Evolutionary conservation across 2,888 invertebrate genomes (phyloP).

Genomic region (Phyto melanocephala): DNA sequence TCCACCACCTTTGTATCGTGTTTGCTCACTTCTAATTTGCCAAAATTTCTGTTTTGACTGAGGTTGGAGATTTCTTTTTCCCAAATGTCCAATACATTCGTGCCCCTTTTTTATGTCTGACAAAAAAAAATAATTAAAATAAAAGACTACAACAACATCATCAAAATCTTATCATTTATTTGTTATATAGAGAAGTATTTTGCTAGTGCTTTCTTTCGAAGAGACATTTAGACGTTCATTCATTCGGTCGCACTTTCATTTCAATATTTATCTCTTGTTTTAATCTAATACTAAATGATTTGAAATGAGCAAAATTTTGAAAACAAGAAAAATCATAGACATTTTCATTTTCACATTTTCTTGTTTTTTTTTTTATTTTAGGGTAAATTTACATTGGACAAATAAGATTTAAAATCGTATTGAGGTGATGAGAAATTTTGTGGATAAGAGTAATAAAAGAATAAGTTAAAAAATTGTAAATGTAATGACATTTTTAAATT

Average conservation of each 20-base stretch:
- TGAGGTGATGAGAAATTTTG: background rate
- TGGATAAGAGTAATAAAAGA: too few relatives aligned
- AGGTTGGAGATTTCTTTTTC: slow-evolving; percentile 61
- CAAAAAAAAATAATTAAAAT: slow-evolving; percentile 38
- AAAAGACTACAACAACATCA: slow-evolving; percentile 22
- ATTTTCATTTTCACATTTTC: background rate
- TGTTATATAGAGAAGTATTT: slow-evolving; percentile 49
- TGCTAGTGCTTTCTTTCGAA: slow-evolving; percentile 48
- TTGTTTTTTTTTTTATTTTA: background rate
- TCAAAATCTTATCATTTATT: slow-evolving; percentile 56
- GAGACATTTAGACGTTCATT: slow-evolving; percentile 48
- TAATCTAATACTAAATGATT: slow-evolving; percentile 52
- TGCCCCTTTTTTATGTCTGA: slow-evolving; percentile 56
- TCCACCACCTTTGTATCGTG: slow-evolving; percentile 76
- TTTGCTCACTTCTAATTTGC: slow-evolving; percentile 76
- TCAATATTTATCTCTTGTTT: slow-evolving; percentile 54
- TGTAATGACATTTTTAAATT: too few relatives aligned
- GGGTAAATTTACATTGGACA: background rate
- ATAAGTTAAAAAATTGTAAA: too few relatives aligned
- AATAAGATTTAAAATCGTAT: background rate
- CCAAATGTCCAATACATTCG: slow-evolving; percentile 62
- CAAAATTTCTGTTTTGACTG: slow-evolving; percentile 61
- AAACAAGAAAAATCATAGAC: slow-evolving; percentile 20
- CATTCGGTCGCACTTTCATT: slow-evolving; percentile 48
- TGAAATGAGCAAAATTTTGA: slow-evolving; percentile 28